Percentiles rank a stretch among this genome's conserved stretches.
Evolutionary conservation across 2,113 vertebrate species (phyloP).

Genomic region (Tetraodon nigroviridis): DNA sequence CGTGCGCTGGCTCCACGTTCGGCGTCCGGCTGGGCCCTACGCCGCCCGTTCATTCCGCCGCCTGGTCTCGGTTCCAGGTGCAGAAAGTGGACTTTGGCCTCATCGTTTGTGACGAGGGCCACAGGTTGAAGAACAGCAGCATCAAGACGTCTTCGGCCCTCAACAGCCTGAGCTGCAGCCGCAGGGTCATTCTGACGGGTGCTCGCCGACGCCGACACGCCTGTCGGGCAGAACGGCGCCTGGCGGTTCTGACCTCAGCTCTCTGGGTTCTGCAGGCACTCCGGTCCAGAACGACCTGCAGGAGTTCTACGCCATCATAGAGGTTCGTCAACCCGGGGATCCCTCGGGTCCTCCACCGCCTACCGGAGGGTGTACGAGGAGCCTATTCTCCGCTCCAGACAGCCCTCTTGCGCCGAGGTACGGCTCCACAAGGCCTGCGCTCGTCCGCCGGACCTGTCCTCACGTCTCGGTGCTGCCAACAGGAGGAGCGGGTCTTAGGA

Average conservation of each 20-base stretch:
- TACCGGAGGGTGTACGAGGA: constrained; percentile 95
- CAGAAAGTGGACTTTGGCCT: constrained; percentile 84
- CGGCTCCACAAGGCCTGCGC: too few species aligned
- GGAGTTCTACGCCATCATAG: constrained; percentile 94
- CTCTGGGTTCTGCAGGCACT: constrained; percentile 77
- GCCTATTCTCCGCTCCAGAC: constrained; percentile 86
- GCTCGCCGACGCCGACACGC: background rate
- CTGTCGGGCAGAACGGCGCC: background rate
- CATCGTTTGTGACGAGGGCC: constrained; percentile 94
- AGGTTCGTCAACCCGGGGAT: constrained; percentile 98
- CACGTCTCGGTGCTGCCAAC: constrained; percentile 1
- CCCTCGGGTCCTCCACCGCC: constrained; percentile 81
- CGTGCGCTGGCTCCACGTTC: too few species aligned
- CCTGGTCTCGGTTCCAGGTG: constrained; percentile 54
- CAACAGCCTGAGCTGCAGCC: constrained; percentile 80
- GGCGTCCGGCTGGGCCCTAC: too few species aligned
- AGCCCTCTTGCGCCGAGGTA: constrained; percentile 86
- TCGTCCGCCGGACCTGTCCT: background rate
- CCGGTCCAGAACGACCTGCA: constrained; percentile 97
- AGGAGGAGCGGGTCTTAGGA: constrained; percentile 89
- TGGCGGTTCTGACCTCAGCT: background rate
- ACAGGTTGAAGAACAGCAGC: constrained; percentile 92
- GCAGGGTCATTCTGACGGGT: constrained; percentile 93
- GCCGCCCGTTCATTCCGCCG: background rate
- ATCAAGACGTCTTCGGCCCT: constrained; percentile 92